Conservation (phyloP, 1,140 invertebrate species). For the Drosophila repletoides region DNA sequence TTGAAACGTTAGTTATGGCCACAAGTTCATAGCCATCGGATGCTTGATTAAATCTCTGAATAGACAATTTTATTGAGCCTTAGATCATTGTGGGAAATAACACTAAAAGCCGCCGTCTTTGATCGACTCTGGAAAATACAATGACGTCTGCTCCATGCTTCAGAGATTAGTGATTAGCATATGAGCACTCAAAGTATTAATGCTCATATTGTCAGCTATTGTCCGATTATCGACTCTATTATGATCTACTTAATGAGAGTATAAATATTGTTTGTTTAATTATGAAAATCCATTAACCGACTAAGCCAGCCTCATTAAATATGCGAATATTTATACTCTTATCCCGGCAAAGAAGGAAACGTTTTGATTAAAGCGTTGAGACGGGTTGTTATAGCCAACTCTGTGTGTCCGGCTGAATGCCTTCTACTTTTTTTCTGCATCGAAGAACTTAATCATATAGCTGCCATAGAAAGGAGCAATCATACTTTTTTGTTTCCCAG, state of each 20-base stretch:
- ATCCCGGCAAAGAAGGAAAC: no score
- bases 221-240: not conserved
- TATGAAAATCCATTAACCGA: not conserved
- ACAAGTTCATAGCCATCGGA: not conserved
- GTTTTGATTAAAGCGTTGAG: no score
- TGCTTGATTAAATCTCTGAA: not conserved
- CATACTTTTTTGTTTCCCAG: no score
- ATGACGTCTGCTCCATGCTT: no score
- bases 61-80: slow-evolving; percentile 7
- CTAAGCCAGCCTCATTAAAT: no score
- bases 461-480: no score
- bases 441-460: no score
- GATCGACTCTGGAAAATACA: not conserved
- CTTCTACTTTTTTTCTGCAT: no score
- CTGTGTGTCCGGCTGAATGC: no score
- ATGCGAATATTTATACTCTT: no score
- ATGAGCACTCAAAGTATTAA: slow-evolving; percentile 1
- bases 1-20: slow-evolving; percentile 39
- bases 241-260: not conserved
- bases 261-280: not conserved
- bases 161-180: slow-evolving; percentile 46
- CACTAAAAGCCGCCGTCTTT: not conserved
- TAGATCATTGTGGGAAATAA: slow-evolving; percentile 23
- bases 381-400: no score
- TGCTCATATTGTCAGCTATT: not conserved